These are phyloP conservation scores for Hedychridium roseum DNA, from an alignment of 2,888 invertebrate genomes.

Conservation along the genomic window DNA sequence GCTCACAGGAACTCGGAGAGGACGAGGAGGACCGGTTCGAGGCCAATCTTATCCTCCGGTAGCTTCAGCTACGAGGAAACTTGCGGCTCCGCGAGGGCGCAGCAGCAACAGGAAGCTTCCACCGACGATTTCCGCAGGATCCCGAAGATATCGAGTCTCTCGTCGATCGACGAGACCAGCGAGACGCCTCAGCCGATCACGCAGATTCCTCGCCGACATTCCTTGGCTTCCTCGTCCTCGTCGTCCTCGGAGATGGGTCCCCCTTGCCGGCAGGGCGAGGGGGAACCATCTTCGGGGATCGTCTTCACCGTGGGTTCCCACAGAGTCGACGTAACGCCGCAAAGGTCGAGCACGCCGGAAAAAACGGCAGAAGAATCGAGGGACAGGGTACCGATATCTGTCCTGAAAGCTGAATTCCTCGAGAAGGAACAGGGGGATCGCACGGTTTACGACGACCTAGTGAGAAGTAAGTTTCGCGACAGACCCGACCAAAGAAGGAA, in stretches of 20 bases:
- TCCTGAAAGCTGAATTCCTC: slow-evolving; percentile 45
- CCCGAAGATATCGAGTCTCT: slow-evolving; percentile 59
- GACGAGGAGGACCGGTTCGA: slow-evolving; percentile 63
- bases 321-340: slow-evolving; percentile 35
- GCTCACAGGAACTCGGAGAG: slow-evolving; percentile 77
- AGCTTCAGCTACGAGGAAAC: slow-evolving; percentile 56
- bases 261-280: slow-evolving; percentile 14
- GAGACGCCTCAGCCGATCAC: slow-evolving; percentile 44
- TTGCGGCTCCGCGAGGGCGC: slow-evolving; percentile 38
- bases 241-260: slow-evolving; percentile 19
- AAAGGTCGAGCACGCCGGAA: slow-evolving; percentile 5
- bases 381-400: slow-evolving; percentile 44
- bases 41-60: slow-evolving; percentile 53
- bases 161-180: slow-evolving; percentile 60
- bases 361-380: slow-evolving; percentile 14
- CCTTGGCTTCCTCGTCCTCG: slow-evolving; percentile 26
- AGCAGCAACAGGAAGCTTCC: slow-evolving; percentile 27
- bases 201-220: slow-evolving; percentile 23
- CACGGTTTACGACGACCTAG: slow-evolving; percentile 23
- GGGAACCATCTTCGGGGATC: slow-evolving; percentile 33
- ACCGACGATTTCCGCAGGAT: slow-evolving; percentile 53
- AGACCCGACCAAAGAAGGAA: slow-evolving; percentile 38
- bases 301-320: slow-evolving; percentile 57
- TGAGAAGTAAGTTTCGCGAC: slow-evolving; percentile 38
- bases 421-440: slow-evolving; percentile 17